Base-by-base conservation (phyloP, 2,797 vertebrate genomes). In the Triplophysa bombifrons region DNA sequence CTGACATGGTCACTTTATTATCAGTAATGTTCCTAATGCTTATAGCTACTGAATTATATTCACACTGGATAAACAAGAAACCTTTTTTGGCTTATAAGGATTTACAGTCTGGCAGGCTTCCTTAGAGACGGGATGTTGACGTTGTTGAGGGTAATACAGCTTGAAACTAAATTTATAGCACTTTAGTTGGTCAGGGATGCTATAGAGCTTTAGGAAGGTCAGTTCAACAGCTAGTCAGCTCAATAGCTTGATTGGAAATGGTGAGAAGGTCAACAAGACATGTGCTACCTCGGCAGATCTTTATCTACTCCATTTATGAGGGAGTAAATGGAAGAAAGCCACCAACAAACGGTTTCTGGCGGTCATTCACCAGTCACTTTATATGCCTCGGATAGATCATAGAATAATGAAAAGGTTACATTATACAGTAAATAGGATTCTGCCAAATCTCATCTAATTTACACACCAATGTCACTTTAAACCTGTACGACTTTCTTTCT, bases 281-380 rank as follows among this genome's bases (percentile, higher is more conserved):
- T 83, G 83, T 88, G 90, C 89, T 69, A 89, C 88, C 87, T 85
- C 90, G 89, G 91, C 93, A 93, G 91, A 93, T 93, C 86, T 89
- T 87, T 91, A 93, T 92, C 91, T 19, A 82, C 51, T 72, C 70
- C 78, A 85, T 91, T 91, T 91, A 85, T 93, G 81, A 71, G 44
- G 58, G 4, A 10, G 38, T 41, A 41, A 87, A 84, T 65, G 68
- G 61, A 75, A 80, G 80, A 76, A 85, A 84, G 88, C 76, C 87
- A 84, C 71, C 79, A 56, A 75, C 74, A 64, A 76, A 77, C 30
- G 66, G 70, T 75, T 80, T 34, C 41, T 12, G 25, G 25, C 3
- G 25, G 25, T 27, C 25, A 27, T 27, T 27, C 25, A 2, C 25
- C 25, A 27, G 25, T 27, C 25, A 27, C 25, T 46, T 13, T 30